phyloP scores from a whole-genome alignment of 2,888 invertebrate species.

The Yponomeuta plumbellus region DNA sequence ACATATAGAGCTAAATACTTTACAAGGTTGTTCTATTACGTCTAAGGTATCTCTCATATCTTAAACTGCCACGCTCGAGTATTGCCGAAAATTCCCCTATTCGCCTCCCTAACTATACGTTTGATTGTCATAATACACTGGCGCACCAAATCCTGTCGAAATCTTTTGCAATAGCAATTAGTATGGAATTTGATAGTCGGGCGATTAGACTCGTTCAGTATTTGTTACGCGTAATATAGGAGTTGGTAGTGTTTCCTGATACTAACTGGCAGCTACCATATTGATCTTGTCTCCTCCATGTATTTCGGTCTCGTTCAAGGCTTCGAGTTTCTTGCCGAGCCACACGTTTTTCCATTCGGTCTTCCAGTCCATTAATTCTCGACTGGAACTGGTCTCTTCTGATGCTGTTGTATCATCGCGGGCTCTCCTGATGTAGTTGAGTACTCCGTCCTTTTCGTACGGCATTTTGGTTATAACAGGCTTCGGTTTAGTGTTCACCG shows the following conservation, averaged over 20 bases:
- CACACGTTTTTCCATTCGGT: neutral
- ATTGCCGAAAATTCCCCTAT: no score
- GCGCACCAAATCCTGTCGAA: no score
- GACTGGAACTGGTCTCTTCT: neutral
- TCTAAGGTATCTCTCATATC: no score
- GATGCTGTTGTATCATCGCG: neutral
- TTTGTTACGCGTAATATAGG: neutral
- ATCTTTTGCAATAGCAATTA: neutral
- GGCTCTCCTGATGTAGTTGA: neutral
- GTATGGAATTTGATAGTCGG: neutral
- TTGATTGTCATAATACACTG: no score
- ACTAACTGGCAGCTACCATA: slow-evolving; percentile 17
- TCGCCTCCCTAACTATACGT: no score
- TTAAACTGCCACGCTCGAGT: no score
- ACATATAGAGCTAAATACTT: no score
- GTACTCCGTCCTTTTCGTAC: neutral
- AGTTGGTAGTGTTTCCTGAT: neutral
- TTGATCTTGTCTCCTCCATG: slow-evolving; percentile 12
- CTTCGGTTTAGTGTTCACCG: neutral
- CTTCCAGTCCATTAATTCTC: neutral
- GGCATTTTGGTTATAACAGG: neutral
- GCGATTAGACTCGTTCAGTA: no score
- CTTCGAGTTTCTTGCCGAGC: slow-evolving; percentile 4
- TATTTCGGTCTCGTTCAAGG: slow-evolving; percentile 2
- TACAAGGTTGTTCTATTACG: no score